These are phyloP conservation scores for Trogon melanurus DNA, from an alignment of 2,113 vertebrate genomes.

Conservation along the genomic window DNA sequence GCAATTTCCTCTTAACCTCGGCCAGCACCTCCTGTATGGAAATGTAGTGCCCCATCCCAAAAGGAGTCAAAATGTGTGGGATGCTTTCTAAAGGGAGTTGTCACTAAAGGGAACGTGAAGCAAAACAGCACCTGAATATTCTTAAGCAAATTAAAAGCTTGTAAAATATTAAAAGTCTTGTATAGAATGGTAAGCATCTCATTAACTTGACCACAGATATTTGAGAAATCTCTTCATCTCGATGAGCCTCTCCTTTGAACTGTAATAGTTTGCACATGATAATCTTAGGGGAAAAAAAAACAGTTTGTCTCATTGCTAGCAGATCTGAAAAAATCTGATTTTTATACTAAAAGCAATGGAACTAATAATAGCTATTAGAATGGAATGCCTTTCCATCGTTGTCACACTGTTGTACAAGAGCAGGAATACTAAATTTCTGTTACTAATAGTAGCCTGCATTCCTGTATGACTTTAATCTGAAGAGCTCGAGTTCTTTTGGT, in stretches of 20 bases:
- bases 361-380: neutral
- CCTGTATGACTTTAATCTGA: neutral
- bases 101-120: neutral
- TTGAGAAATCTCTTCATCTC: conserved; percentile 11
- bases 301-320: neutral
- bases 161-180: neutral
- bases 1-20: neutral
- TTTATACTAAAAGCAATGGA: neutral
- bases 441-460: neutral
- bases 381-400: neutral
- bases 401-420: neutral
- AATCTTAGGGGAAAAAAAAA: neutral
- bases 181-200: neutral
- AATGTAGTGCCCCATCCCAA: neutral
- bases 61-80: neutral
- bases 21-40: too few relatives aligned
- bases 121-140: neutral
- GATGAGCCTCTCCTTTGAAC: neutral
- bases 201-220: conserved; percentile 34
- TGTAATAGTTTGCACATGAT: conserved; percentile 56
- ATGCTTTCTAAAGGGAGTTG: neutral
- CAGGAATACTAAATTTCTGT: neutral
- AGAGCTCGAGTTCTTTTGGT: neutral
- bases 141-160: neutral
- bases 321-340: neutral